Base-by-base conservation (phyloP, 2,888 invertebrate species). In the Dilophus febrilis region DNA sequence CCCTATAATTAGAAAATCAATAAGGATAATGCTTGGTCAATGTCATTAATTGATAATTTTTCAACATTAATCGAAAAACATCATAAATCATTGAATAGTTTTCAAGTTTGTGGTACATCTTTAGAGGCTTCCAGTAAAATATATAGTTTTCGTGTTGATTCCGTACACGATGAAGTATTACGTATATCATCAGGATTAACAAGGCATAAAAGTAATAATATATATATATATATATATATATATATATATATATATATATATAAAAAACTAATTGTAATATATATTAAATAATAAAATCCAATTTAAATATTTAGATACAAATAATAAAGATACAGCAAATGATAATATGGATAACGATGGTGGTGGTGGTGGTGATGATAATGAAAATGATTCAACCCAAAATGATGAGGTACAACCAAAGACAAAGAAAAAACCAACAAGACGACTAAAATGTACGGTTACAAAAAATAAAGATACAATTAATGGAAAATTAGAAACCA, bases 41-140 rank as follows among this genome's bases (percentile, higher is more conserved):
- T 90, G 2, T 79, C 84, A 46, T 67, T 91, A 35, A 90, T 91
- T 50, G 90, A 92, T 56, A 81, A 82, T 49, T 74, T 91, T 70
- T 70, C 77, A 1, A 74, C 75, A 16, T 70, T 88, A 64, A 55
- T 87, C n/a, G 67, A 71, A 31, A 72, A 76, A 38, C 76, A 77
- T 51, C 76, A 80, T 53, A 67, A 70, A 3, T 72, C 77, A 7
- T 67, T 83, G 62, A 77, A 78, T 43, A 73, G 74, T 51, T 65
- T 82, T 37, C 75, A 85, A 70, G 75, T 85, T 11, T 88, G 85
- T 2, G 82, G 86, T 36, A 80, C 81, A 1, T 80, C 90, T 1
- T 64, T 92, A 37, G 91, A 91, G 57, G 88, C 88, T 0, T 84
- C 88, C 8, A 75, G 86, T 1, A 78, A 82, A 53, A 84, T 87